Evolutionary conservation across 2,888 invertebrate species (phyloP).

Genomic region (Habroteleia sp.): DNA sequence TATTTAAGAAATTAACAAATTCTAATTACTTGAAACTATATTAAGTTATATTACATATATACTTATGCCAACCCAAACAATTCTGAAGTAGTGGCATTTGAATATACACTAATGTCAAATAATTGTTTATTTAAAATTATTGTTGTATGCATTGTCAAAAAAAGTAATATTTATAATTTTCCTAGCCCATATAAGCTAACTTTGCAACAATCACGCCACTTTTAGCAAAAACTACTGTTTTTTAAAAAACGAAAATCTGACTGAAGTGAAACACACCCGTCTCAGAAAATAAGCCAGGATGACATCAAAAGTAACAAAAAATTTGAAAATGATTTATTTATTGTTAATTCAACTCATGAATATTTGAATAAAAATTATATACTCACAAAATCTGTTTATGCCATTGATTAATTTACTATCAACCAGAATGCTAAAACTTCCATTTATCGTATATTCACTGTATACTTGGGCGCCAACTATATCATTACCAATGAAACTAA

Average conservation of each 20-base stretch:
- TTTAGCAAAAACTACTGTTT: too few species aligned
- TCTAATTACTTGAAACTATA: too few species aligned
- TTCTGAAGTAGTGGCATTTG: too few species aligned
- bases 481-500: constrained; percentile 12
- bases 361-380: constrained; percentile 24
- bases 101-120: too few species aligned
- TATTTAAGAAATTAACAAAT: too few species aligned
- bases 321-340: not conserved
- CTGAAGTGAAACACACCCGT: constrained; percentile 1
- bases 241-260: constrained; percentile 1
- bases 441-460: constrained; percentile 13
- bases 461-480: constrained; percentile 36
- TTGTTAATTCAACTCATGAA: constrained; percentile 3
- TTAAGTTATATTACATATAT: too few species aligned
- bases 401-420: constrained; percentile 50
- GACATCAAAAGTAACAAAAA: not conserved
- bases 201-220: not conserved
- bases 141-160: too few species aligned
- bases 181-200: not conserved
- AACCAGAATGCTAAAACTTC: constrained; percentile 28
- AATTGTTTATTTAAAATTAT: not conserved
- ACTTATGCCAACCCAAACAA: too few species aligned
- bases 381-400: constrained; percentile 48
- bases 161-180: not conserved
- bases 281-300: not conserved